phyloP scores from a whole-genome alignment of 2,888 invertebrate genomes.

The Cybosia mesomella region DNA sequence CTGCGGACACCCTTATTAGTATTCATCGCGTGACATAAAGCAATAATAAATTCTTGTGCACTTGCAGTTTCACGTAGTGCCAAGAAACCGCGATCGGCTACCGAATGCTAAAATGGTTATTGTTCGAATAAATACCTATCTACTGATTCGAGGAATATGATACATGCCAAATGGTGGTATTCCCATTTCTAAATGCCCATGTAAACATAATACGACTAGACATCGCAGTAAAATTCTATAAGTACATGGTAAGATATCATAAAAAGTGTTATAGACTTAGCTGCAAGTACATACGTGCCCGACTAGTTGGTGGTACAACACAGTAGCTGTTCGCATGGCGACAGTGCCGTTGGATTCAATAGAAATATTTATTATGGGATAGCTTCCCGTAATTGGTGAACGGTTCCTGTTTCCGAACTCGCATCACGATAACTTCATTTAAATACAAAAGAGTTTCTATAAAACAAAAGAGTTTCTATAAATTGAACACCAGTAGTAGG shows the following conservation, averaged over 20 bases:
- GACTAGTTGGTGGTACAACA: constrained; percentile 1
- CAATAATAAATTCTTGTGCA: constrained; percentile 85
- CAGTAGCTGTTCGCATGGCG: constrained; percentile 31
- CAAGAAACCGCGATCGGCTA: constrained; percentile 78
- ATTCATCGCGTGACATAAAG: constrained; percentile 75
- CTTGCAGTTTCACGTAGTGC: constrained; percentile 84
- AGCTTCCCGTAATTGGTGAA: constrained; percentile 59
- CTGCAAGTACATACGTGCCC: constrained; percentile 4
- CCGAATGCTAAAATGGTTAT: constrained; percentile 80
- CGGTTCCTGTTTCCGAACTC: constrained; percentile 77
- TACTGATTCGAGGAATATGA: constrained; percentile 49
- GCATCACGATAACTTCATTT: constrained; percentile 67
- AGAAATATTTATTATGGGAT: constrained; percentile 46
- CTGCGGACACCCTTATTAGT: constrained; percentile 70
- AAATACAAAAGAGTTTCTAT: constrained; percentile 69
- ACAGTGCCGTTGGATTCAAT: constrained; percentile 40
- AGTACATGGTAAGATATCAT: constrained; percentile 9
- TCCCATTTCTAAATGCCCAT: constrained; percentile 22
- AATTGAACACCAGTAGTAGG: constrained; percentile 61
- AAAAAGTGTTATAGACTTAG: constrained; percentile 11
- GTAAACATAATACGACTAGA: constrained; percentile 14
- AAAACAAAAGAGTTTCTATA: constrained; percentile 33
- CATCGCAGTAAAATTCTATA: constrained; percentile 13
- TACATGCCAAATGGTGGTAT: constrained; percentile 43
- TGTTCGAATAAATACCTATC: constrained; percentile 62